Conservation (phyloP, 2,888 invertebrate genomes). For the Machimus rusticus region DNA sequence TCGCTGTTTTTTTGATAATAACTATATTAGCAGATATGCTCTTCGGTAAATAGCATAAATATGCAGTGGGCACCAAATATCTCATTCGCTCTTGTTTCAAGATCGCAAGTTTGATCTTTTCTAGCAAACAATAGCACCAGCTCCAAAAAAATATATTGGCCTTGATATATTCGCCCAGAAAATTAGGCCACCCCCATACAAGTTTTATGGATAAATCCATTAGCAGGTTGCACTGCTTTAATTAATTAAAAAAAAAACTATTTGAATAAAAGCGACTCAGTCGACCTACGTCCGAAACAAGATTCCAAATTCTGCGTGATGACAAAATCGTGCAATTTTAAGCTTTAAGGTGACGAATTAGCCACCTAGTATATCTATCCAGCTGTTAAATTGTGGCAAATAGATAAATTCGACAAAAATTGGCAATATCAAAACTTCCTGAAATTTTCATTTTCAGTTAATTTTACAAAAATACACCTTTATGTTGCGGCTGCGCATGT, state of each 20-base stretch:
- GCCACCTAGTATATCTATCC: background rate
- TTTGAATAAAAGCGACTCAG: background rate
- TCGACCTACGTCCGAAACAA: background rate
- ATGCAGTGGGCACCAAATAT: background rate
- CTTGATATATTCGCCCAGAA: background rate
- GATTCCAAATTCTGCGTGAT: background rate
- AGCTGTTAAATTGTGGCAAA: background rate
- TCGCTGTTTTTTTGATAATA: background rate
- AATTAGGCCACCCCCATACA: constrained; percentile 7
- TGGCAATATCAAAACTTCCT: background rate
- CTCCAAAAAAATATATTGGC: background rate
- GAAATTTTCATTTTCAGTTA: background rate
- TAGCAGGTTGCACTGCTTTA: constrained; percentile 10
- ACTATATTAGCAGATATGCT: background rate
- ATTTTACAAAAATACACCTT: background rate
- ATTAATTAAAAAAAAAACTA: background rate
- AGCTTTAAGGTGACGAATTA: background rate
- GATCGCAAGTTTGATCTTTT: background rate
- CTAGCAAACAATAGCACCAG: background rate
- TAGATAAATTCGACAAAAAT: background rate
- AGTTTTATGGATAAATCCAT: background rate
- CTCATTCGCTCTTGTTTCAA: background rate
- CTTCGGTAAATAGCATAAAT: background rate
- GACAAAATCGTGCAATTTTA: background rate
- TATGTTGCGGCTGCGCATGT: background rate